These are phyloP conservation scores for Hydroisotoma schaefferi DNA, from an alignment of 2,888 invertebrate species.

Conservation along the genomic window DNA sequence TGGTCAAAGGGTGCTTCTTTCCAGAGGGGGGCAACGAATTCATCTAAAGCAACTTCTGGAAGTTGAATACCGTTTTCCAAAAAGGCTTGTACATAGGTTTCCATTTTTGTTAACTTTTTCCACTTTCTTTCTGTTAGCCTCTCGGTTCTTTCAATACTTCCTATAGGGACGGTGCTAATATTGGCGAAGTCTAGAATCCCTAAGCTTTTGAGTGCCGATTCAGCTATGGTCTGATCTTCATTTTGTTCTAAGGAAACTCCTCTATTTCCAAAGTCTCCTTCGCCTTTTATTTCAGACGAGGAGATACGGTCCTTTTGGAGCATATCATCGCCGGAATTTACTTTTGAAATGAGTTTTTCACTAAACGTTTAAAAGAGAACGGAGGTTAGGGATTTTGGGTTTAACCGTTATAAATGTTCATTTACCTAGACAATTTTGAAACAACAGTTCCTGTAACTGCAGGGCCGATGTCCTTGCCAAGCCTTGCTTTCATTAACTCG, in stretches of 20 bases:
- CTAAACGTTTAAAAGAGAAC: neutral
- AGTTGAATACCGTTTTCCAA: slow-evolving; percentile 57
- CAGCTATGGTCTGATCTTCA: slow-evolving; percentile 2
- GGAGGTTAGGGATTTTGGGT: neutral
- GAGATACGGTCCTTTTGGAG: neutral
- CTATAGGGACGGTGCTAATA: slow-evolving; percentile 29
- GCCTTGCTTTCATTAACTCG: slow-evolving; percentile 32
- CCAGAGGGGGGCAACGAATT: slow-evolving; percentile 57
- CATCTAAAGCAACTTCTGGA: slow-evolving; percentile 54
- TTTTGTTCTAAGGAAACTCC: neutral
- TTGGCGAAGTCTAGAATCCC: slow-evolving; percentile 16
- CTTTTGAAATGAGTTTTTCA: slow-evolving; percentile 3
- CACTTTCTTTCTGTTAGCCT: slow-evolving; percentile 21
- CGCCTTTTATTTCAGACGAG: neutral
- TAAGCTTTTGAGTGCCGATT: slow-evolving; percentile 22
- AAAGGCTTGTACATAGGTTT: slow-evolving; percentile 54
- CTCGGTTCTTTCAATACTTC: slow-evolving; percentile 28
- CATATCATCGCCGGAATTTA: slow-evolving; percentile 15
- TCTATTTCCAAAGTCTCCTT: neutral
- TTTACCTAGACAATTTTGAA: neutral
- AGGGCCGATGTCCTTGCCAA: slow-evolving; percentile 37
- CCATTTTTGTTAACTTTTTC: slow-evolving; percentile 24
- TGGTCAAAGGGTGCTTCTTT: slow-evolving; percentile 56
- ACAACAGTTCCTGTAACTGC: slow-evolving; percentile 19
- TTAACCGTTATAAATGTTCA: neutral